Evolutionary conservation across 2,888 invertebrate species (phyloP).

Genomic region (Ormyrus pomaceus): DNA sequence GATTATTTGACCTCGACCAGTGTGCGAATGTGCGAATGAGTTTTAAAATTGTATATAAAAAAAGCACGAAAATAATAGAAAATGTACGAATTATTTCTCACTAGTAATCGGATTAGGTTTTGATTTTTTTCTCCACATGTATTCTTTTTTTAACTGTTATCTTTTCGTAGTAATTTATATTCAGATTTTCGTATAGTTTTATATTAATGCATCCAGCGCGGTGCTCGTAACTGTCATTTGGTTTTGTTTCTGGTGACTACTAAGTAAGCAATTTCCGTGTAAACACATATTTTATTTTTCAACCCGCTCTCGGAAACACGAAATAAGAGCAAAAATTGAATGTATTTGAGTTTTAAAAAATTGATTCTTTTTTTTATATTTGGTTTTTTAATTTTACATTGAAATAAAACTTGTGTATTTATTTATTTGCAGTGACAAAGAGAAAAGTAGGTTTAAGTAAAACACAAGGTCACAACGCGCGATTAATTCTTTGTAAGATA

Average conservation of each 20-base stretch:
- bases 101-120: slow-evolving; percentile 41
- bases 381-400: slow-evolving; percentile 20
- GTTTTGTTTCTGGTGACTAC: slow-evolving; percentile 19
- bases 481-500: slow-evolving; percentile 56
- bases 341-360: slow-evolving; percentile 1
- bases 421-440: slow-evolving; percentile 49
- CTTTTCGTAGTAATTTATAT: slow-evolving; percentile 64
- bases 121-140: slow-evolving; percentile 31
- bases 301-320: slow-evolving; percentile 4
- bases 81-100: slow-evolving; percentile 35
- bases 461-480: slow-evolving; percentile 33
- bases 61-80: slow-evolving; percentile 32
- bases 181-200: slow-evolving; percentile 56
- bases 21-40: slow-evolving; percentile 48
- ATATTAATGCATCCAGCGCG: slow-evolving; percentile 29
- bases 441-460: slow-evolving; percentile 41
- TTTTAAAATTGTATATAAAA: slow-evolving; percentile 52
- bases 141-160: slow-evolving; percentile 39
- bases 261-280: slow-evolving; percentile 19
- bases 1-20: slow-evolving; percentile 46
- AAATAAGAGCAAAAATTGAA: neutral
- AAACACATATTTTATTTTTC: slow-evolving; percentile 20
- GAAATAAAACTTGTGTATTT: slow-evolving; percentile 28
- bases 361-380: neutral
- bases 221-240: slow-evolving; percentile 29